phyloP scores from a whole-genome alignment of 1,140 invertebrate species.

The Papilio polytes region DNA sequence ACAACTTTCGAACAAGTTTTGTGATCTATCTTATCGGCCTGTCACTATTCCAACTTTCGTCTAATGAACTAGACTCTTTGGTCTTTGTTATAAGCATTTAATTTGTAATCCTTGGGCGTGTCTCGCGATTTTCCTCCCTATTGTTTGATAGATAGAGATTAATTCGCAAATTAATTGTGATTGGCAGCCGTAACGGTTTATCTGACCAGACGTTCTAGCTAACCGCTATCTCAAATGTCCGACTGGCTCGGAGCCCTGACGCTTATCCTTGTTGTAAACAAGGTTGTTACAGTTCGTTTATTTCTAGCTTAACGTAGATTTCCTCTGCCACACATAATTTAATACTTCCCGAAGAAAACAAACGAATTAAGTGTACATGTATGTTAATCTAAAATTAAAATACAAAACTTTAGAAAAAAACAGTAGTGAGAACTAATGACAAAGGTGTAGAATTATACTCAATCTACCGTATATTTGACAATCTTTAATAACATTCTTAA shows the following conservation, averaged over 20 bases:
- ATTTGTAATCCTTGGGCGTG: background rate
- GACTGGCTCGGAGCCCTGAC: slow-evolving; percentile 41
- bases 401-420: background rate
- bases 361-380: too few relatives aligned
- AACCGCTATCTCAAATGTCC: slow-evolving; percentile 65
- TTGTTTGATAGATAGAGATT: slow-evolving; percentile 61
- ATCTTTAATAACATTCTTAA: background rate
- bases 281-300: slow-evolving; percentile 35
- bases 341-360: too few relatives aligned
- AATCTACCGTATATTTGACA: background rate
- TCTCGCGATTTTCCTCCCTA: slow-evolving; percentile 47
- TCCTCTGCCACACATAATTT: background rate
- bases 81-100: slow-evolving; percentile 25
- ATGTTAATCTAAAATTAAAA: too few relatives aligned
- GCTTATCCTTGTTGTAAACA: slow-evolving; percentile 11
- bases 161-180: slow-evolving; percentile 71
- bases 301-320: slow-evolving; percentile 40
- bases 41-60: slow-evolving; percentile 21
- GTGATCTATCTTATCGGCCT: slow-evolving; percentile 22
- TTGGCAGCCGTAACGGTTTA: slow-evolving; percentile 72
- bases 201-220: slow-evolving; percentile 65
- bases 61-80: background rate
- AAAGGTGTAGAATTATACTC: background rate
- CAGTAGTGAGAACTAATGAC: background rate
- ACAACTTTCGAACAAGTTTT: slow-evolving; percentile 34